These are phyloP conservation scores for Erethizon dorsatum DNA, from an alignment of 2,797 vertebrate species.

Conservation along the genomic window DNA sequence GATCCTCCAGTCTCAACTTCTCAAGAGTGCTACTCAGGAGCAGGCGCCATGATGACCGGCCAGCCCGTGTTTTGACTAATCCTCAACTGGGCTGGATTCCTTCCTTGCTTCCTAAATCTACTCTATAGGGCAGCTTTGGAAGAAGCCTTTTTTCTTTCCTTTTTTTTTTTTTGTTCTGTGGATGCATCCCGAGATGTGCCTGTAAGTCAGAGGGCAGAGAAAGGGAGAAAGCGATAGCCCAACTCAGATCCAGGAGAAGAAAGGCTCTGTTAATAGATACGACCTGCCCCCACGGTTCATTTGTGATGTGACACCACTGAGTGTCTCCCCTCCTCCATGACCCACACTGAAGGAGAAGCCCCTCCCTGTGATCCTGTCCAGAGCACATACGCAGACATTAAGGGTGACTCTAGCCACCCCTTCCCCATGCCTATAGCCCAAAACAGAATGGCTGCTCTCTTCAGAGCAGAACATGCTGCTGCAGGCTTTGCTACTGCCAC, in stretches of 20 bases:
- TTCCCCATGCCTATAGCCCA: not conserved
- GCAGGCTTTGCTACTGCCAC: slow-evolving; percentile 69
- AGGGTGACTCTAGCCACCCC: slow-evolving; percentile 5
- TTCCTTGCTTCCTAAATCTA: slow-evolving; percentile 43
- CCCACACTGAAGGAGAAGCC: not conserved
- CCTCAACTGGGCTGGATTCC: not conserved
- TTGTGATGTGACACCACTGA: not conserved
- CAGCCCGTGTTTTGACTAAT: not conserved
- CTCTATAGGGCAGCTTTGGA: not conserved
- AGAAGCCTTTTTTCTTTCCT: not conserved
- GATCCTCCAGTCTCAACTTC: not conserved
- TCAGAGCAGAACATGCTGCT: not conserved
- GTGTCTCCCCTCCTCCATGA: not conserved
- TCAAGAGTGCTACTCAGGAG: not conserved
- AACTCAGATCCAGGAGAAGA: not conserved
- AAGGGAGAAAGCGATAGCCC: not conserved
- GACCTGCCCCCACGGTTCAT: slow-evolving; percentile 18
- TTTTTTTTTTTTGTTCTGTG: slow-evolving; percentile 12
- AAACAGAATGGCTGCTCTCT: slow-evolving; percentile 62
- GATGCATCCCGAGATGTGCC: slow-evolving; percentile 16
- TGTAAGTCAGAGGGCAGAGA: slow-evolving; percentile 11
- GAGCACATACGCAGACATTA: not conserved
- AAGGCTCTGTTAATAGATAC: slow-evolving; percentile 26
- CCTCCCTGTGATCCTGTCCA: not conserved
- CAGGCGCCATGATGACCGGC: not conserved